Conservation (phyloP, 53 echinoderm and acorn worm species). For the Astropecten irregularis region DNA sequence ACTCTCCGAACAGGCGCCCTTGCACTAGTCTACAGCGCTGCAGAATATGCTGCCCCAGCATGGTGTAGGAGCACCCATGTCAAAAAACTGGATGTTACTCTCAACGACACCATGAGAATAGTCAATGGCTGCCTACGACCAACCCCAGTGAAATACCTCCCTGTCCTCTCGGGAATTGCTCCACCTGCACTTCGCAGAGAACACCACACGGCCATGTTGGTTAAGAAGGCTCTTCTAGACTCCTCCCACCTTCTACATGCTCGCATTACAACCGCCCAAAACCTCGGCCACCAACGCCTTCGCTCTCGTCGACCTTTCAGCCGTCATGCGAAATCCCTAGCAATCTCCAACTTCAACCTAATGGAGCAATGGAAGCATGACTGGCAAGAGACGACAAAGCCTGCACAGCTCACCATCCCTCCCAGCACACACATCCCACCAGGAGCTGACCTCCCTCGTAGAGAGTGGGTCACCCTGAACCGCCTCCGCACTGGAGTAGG, state of each 20-base stretch:
- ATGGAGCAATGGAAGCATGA: not conserved
- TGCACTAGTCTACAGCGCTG: slow-evolving; percentile 34
- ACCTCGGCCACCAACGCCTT: slow-evolving; percentile 32
- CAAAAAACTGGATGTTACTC: slow-evolving; percentile 6
- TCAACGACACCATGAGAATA: slow-evolving; percentile 26
- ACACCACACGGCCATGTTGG: not conserved
- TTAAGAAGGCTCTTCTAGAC: not conserved
- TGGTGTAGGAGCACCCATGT: slow-evolving; percentile 44
- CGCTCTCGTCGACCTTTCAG: slow-evolving; percentile 1
- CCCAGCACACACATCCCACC: not conserved
- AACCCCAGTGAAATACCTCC: not conserved
- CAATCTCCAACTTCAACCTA: not conserved
- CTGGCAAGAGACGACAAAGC: not conserved
- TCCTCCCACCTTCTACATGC: not conserved
- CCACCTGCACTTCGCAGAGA: not conserved
- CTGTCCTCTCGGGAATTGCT: slow-evolving; percentile 11
- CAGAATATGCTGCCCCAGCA: slow-evolving; percentile 53
- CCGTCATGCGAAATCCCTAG: not conserved
- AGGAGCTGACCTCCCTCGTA: not conserved
- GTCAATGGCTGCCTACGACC: slow-evolving; percentile 11
- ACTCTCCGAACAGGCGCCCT: slow-evolving; percentile 24
- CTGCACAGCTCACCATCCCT: not conserved
- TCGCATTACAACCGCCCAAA: not conserved
- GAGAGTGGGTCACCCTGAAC: not conserved
- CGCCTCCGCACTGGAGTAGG: not conserved